Evolutionary conservation across 2,113 vertebrate species (phyloP).

Genomic region (Mesitornis unicolor): DNA sequence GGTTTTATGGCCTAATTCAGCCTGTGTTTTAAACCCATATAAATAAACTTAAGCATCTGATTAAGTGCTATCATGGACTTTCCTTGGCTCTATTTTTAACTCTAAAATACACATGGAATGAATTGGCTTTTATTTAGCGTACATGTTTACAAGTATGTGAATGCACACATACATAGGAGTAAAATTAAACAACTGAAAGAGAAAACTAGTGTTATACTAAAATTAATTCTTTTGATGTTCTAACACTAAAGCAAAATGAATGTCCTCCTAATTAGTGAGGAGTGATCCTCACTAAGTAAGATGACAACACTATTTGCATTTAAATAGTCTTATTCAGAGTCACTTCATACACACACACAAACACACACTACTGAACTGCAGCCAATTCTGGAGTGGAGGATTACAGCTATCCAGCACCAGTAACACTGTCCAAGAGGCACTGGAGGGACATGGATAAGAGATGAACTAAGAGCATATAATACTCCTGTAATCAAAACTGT

Average conservation of each 20-base stretch:
- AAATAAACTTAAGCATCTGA: background rate
- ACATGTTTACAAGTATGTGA: background rate
- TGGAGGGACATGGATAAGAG: background rate
- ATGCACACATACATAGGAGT: background rate
- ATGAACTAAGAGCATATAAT: background rate
- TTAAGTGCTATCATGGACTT: background rate
- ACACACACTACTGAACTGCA: background rate
- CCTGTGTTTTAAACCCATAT: background rate
- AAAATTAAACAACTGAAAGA: background rate
- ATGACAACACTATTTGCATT: constrained; percentile 25
- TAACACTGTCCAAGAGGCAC: background rate
- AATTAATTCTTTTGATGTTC: background rate
- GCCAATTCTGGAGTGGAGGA: background rate
- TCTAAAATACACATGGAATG: background rate
- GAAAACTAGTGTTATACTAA: background rate
- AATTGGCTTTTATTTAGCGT: background rate
- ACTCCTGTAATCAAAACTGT: background rate
- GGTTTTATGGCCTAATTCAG: background rate
- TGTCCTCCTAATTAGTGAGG: background rate
- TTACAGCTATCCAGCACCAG: background rate
- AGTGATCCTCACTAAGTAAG: background rate
- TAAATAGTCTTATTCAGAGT: constrained; percentile 5
- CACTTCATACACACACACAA: background rate
- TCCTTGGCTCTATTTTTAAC: background rate
- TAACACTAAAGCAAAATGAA: background rate